Percentiles rank a stretch among this genome's conserved stretches.
These are phyloP conservation scores for Cryptoblepharus egeriae DNA, from an alignment of 2,797 vertebrate species.

Conservation along the genomic window DNA sequence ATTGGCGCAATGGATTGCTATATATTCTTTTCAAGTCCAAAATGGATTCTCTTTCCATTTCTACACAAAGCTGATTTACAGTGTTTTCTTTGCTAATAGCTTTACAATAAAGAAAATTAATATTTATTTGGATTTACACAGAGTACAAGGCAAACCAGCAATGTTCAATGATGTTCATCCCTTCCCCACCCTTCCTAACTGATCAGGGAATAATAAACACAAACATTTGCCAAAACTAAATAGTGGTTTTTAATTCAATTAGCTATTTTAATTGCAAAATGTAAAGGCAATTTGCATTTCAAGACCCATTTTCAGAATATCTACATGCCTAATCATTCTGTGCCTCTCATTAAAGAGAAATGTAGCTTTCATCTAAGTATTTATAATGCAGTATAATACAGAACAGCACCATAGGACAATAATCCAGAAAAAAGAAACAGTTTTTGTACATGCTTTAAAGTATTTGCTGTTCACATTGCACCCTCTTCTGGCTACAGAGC, in stretches of 20 bases:
- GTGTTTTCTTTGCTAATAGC: slow-evolving; percentile 18
- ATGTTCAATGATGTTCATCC: neutral
- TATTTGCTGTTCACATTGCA: slow-evolving; percentile 55
- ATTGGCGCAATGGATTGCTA: neutral
- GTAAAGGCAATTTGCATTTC: slow-evolving; percentile 14
- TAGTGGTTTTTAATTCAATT: slow-evolving; percentile 30
- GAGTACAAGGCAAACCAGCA: neutral
- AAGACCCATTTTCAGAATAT: slow-evolving; percentile 2
- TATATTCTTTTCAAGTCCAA: neutral
- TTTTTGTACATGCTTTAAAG: neutral
- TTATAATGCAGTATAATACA: neutral
- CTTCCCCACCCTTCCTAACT: neutral
- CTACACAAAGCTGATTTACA: neutral
- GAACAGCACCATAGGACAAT: neutral
- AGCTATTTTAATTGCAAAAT: slow-evolving; percentile 33
- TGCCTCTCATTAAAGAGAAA: neutral
- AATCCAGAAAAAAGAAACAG: neutral
- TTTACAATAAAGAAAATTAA: slow-evolving; percentile 8
- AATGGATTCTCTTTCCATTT: slow-evolving; percentile 2
- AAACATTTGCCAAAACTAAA: slow-evolving; percentile 6
- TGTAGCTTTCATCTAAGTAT: neutral
- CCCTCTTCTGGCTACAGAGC: slow-evolving; percentile 65
- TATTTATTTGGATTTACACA: slow-evolving; percentile 5
- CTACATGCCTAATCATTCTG: slow-evolving; percentile 3
- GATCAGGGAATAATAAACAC: slow-evolving; percentile 21